Conservation (phyloP, 1,140 invertebrate genomes). For the Pantala flavescens region DNA sequence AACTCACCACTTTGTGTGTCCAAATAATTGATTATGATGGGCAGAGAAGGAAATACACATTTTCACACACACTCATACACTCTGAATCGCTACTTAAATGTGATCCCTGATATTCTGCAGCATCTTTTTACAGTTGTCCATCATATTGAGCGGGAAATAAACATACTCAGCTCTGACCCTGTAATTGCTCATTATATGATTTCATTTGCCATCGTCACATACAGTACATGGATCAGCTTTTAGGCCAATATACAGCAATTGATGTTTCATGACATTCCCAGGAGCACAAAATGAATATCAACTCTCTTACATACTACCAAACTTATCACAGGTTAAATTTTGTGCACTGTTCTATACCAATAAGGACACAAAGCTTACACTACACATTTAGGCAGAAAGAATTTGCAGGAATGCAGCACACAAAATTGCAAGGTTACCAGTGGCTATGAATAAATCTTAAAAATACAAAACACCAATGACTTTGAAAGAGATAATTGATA, state of each 20-base stretch:
- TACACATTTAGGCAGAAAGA: not conserved
- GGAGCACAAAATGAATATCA: not conserved
- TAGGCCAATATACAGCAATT: not conserved
- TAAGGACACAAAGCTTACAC: not conserved
- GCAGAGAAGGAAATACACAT: not conserved
- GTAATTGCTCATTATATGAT: not conserved
- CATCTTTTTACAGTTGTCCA: not conserved
- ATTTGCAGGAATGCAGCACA: not conserved
- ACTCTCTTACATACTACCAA: not conserved
- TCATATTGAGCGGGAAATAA: not conserved
- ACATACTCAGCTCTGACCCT: not conserved
- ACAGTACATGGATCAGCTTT: not conserved
- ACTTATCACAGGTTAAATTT: constrained; percentile 1
- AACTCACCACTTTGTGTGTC: not conserved
- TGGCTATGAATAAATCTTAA: no score
- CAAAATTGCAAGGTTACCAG: no score
- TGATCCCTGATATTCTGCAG: not conserved
- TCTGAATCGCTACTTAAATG: not conserved
- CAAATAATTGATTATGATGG: not conserved
- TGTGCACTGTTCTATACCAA: not conserved
- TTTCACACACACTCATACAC: not conserved
- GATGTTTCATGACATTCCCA: not conserved
- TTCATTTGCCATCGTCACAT: no score
- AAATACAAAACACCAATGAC: no score
- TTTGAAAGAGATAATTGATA: no score